phyloP scores from a whole-genome alignment of 35 echinoderm and acorn worm genomes.

The Apostichopus californicus region DNA sequence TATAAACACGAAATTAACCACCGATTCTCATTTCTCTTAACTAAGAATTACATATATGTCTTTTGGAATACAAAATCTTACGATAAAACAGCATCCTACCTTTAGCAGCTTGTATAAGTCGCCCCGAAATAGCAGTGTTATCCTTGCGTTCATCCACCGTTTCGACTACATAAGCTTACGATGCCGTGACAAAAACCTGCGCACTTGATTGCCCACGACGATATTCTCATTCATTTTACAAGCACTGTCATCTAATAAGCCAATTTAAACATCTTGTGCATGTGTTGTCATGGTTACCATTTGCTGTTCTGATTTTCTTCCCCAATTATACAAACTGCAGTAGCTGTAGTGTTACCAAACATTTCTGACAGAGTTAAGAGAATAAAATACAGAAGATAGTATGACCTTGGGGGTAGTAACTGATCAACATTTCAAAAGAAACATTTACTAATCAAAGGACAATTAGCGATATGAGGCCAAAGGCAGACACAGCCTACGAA shows the following conservation, averaged over 20 bases:
- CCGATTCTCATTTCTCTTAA: too few species aligned
- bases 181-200: too few species aligned
- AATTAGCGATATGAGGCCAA: neutral
- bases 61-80: too few species aligned
- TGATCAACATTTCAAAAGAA: neutral
- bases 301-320: constrained; percentile 39
- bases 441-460: neutral
- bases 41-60: too few species aligned
- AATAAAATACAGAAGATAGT: neutral
- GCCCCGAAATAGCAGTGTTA: too few species aligned
- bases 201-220: neutral
- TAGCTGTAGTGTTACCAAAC: constrained; percentile 18
- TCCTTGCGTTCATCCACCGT: too few species aligned
- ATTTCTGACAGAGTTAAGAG: too few species aligned
- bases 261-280: constrained; percentile 44
- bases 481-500: neutral
- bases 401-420: neutral
- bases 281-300: constrained; percentile 35
- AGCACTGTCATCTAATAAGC: constrained; percentile 27
- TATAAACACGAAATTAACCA: too few species aligned
- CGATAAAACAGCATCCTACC: too few species aligned
- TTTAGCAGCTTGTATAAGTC: too few species aligned
- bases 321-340: neutral
- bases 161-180: neutral
- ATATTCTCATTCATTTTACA: neutral